Percentiles rank a stretch among this genome's conserved stretches.
phyloP scores from a whole-genome alignment of 2,888 invertebrate genomes.

The Amiota mariae region DNA sequence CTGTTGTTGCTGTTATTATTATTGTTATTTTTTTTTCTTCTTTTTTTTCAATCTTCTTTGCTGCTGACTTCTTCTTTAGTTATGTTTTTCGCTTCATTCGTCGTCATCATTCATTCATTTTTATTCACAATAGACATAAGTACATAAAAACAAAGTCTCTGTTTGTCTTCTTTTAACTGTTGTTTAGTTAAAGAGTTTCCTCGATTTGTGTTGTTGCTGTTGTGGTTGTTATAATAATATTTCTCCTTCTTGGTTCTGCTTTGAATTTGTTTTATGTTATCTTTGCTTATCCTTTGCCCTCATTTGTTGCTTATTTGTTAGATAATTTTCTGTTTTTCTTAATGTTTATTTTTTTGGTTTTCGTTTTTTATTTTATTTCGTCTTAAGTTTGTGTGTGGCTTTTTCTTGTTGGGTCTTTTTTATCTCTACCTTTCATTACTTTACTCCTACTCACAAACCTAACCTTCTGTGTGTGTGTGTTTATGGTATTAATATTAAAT shows the following conservation, averaged over 20 bases:
- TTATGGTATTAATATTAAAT: not conserved
- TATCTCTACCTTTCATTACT: not conserved
- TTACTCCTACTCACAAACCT: not conserved
- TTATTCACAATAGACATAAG: slow-evolving; percentile 12
- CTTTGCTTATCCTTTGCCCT: not conserved
- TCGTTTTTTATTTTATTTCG: not conserved
- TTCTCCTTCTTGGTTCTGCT: slow-evolving; percentile 34
- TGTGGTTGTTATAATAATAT: slow-evolving; percentile 31
- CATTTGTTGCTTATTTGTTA: slow-evolving; percentile 2
- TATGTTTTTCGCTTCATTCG: slow-evolving; percentile 6
- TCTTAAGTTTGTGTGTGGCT: not conserved
- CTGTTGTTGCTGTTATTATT: not conserved
- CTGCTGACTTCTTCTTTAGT: not conserved
- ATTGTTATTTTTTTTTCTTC: too few relatives aligned
- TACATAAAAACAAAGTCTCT: slow-evolving; percentile 8
- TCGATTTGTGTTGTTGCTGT: slow-evolving; percentile 36
- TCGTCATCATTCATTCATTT: not conserved
- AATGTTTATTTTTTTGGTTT: not conserved
- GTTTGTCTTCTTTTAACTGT: not conserved
- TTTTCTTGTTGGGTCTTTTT: too few relatives aligned
- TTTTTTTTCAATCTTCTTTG: not conserved
- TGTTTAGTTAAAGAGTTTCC: too few relatives aligned
- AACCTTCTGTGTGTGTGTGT: not conserved
- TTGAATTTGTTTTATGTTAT: not conserved
- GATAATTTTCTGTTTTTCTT: slow-evolving; percentile 1